These are phyloP conservation scores for Callocephalon fimbriatum DNA, from an alignment of 2,113 vertebrate species.

Conservation along the genomic window DNA sequence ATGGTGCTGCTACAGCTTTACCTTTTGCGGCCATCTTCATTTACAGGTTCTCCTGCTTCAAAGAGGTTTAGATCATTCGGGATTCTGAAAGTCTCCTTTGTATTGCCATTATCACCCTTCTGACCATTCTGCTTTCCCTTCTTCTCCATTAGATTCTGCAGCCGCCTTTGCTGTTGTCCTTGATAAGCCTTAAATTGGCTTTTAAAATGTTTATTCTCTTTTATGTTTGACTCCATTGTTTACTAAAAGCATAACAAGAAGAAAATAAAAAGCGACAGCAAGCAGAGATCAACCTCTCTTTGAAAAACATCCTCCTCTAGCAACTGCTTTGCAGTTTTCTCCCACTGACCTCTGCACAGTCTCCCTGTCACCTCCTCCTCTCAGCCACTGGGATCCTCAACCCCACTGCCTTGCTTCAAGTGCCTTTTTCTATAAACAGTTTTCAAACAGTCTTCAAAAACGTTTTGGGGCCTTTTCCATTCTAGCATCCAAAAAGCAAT, in stretches of 20 bases:
- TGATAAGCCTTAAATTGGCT: constrained; percentile 88
- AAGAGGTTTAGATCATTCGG: constrained; percentile 68
- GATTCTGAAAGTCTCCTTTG: background rate
- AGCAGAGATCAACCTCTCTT: background rate
- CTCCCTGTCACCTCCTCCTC: background rate
- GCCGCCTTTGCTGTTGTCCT: constrained; percentile 83
- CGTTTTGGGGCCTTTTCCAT: fast-evolving
- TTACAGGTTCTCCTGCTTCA: background rate
- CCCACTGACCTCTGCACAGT: background rate
- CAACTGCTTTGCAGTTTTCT: background rate
- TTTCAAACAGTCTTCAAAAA: background rate
- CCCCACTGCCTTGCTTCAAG: background rate
- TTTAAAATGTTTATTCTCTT: constrained; percentile 71
- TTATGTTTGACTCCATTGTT: constrained; percentile 73
- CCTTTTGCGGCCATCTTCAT: constrained; percentile 69
- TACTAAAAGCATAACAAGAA: background rate
- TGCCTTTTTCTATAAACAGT: background rate
- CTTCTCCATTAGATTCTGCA: constrained; percentile 78
- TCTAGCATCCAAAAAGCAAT: background rate
- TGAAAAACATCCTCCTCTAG: background rate
- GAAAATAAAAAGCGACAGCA: background rate
- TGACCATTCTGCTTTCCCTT: constrained; percentile 64
- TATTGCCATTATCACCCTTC: background rate
- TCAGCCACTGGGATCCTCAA: background rate
- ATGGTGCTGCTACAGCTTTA: constrained; percentile 2